Base-by-base conservation (phyloP, 2,888 invertebrate genomes). In the Girardia tigrina region DNA sequence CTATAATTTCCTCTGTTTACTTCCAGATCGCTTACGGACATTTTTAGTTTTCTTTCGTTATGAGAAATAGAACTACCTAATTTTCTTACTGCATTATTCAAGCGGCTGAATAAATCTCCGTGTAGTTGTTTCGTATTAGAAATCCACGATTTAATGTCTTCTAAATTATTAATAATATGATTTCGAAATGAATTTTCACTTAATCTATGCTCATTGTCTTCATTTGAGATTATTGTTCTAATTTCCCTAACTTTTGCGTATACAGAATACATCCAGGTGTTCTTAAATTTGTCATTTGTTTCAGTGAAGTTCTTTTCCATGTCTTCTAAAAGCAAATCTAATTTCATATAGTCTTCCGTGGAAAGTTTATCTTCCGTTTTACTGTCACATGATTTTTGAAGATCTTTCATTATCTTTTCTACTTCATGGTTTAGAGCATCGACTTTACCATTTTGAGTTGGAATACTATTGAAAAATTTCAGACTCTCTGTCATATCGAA, bases 311-410 rank as follows among this genome's bases (percentile, higher is more conserved):
- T 56, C n/a, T 6, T 12, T n/a, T 56, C 56, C 56, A 56, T 56
- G n/a, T 56, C 56, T 56, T 56, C 56, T 20, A 56, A 23, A 56
- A 56, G 56, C 56, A 56, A 56, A 6, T 56, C 56, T 56, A 56
- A 56, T 56, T 56, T 56, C 23, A 20, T 56, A 56, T 56, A 56
- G n/a, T 56, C 23, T 8, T 56, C 56, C n/a, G 23, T n/a, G n/a
- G 56, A 56, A 12, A 8, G 8, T 4, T 56, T 23, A 4, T 4
- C n/a, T 56, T 56, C 56, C 23, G 4, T 2, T 6, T 4, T 56
- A 16, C 23, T 56, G 4, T 56, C 8, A 8, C n/a, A 56, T 8
- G 56, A 6, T 56, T 23, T 56, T 56, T 56, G n/a, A 16, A 12
- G 23, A 56, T 23, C n/a, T 56, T 56, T 56, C 23, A 56, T 20